Base-by-base conservation (phyloP, 2,888 invertebrate genomes). In the Acrocera orbiculus region DNA sequence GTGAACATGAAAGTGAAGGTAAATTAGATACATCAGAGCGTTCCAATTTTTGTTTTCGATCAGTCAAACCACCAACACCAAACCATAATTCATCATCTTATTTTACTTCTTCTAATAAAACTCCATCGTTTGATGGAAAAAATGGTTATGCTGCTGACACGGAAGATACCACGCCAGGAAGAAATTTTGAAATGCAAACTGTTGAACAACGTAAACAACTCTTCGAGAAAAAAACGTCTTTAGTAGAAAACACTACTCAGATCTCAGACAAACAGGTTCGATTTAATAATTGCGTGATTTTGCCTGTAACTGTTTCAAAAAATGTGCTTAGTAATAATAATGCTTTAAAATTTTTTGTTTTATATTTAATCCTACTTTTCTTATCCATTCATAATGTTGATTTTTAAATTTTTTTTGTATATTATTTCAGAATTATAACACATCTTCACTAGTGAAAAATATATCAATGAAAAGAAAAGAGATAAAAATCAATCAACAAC, bases 91-190 rank as follows among this genome's bases (percentile, higher is more conserved):
- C n/a, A n/a, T n/a, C n/a, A n/a, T n/a, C n/a, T n/a, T n/a, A n/a
- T 30, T 66, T 69, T 2, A 69, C 68, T 1, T 64, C 60, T 3
- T 48, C 54, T 20, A 54, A 61, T 32, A 48, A 57, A 30, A 56
- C 60, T 9, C 58, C 63, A 22, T 52, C 60, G 37, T 42, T 28
- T 16, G 37, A 45, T 16, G 43, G 46, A 8, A 9, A 38, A 33
- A 70, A 69, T 46, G 76, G 76, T 9, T 76, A 76, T 46, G 71
- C 72, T 56, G 76, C 76, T 3, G 76, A 76, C 47, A 76, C 76
- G 0, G 75, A 76, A 43, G 76, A 76, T 44, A 69, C 71, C n/a
- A n/a, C n/a, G 24, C 19, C 31, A 24, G 28, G 36, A 11, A 24
- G 35, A 26, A 31, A 30, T 32, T 43, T 45, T 30, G 46, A 46